phyloP scores from a whole-genome alignment of 2,888 invertebrate genomes.

The Sphinx pinastri region DNA sequence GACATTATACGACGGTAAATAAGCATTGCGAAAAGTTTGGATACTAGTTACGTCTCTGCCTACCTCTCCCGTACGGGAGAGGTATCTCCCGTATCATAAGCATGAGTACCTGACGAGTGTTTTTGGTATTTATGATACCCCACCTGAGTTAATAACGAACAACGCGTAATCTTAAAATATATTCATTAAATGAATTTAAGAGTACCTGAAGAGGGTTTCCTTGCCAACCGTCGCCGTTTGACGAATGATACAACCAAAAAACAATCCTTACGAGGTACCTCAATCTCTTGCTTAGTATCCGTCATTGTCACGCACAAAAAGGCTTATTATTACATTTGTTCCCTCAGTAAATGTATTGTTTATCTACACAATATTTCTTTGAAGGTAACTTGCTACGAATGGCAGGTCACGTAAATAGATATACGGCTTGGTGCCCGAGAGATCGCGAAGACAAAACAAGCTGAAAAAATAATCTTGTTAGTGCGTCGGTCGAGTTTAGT shows the following conservation, averaged over 20 bases:
- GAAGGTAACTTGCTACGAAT: conserved; percentile 17
- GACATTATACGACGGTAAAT: neutral
- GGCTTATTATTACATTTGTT: conserved; percentile 29
- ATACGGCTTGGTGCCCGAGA: neutral
- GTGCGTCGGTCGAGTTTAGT: conserved; percentile 4
- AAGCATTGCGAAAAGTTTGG: too few relatives aligned
- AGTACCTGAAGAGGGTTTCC: neutral
- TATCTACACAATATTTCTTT: conserved; percentile 19
- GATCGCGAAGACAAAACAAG: conserved; percentile 1
- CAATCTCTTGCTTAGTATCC: conserved; percentile 16
- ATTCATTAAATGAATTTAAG: neutral
- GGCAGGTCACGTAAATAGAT: conserved; percentile 26
- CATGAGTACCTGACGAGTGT: too few relatives aligned
- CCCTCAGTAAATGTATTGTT: conserved; percentile 20
- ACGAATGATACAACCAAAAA: conserved; percentile 6
- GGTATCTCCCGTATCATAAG: too few relatives aligned
- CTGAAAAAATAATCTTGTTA: conserved; percentile 24
- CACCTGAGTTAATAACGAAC: too few relatives aligned
- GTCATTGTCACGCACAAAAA: conserved; percentile 26
- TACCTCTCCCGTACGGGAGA: too few relatives aligned
- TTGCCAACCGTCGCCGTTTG: neutral
- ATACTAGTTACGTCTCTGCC: too few relatives aligned
- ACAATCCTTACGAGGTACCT: conserved; percentile 20
- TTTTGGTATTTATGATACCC: too few relatives aligned
- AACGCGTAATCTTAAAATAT: too few relatives aligned